These are phyloP conservation scores for Gambelia wislizenii DNA, from an alignment of 2,797 vertebrate genomes.

Conservation along the genomic window DNA sequence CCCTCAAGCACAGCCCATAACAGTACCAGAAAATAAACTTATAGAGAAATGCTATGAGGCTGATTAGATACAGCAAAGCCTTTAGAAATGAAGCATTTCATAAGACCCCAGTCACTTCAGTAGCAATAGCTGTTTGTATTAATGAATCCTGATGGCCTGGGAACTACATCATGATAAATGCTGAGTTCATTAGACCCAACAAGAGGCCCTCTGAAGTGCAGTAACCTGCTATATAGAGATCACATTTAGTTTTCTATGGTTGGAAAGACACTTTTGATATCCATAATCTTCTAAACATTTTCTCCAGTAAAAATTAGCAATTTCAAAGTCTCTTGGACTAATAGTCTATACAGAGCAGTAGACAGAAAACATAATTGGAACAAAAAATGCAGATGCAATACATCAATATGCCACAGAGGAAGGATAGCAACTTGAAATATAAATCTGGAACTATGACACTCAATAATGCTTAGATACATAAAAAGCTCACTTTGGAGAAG, in stretches of 20 bases:
- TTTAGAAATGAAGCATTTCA: neutral
- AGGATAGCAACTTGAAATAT: slow-evolving; percentile 12
- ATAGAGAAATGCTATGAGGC: too few relatives aligned
- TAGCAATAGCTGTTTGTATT: too few relatives aligned
- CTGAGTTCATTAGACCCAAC: fast-evolving
- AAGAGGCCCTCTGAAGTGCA: neutral
- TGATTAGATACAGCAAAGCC: neutral
- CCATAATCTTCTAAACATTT: slow-evolving; percentile 36
- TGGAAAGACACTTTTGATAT: slow-evolving; percentile 47
- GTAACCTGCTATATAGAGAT: neutral
- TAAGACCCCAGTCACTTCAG: neutral
- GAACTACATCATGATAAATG: slow-evolving; percentile 7
- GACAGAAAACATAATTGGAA: slow-evolving; percentile 6
- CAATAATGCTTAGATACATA: too few relatives aligned
- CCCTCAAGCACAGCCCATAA: neutral
- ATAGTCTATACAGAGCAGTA: slow-evolving; percentile 23
- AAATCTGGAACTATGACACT: neutral
- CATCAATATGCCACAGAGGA: slow-evolving; percentile 14
- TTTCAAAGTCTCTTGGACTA: slow-evolving; percentile 9
- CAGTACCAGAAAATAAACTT: neutral
- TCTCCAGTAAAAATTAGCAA: slow-evolving; percentile 23
- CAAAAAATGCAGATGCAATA: neutral
- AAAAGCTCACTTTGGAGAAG: too few relatives aligned
- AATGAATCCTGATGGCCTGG: too few relatives aligned
- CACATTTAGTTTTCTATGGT: neutral